These are phyloP conservation scores for Stictonetta naevosa DNA, from an alignment of 2,113 vertebrate species.

Conservation along the genomic window DNA sequence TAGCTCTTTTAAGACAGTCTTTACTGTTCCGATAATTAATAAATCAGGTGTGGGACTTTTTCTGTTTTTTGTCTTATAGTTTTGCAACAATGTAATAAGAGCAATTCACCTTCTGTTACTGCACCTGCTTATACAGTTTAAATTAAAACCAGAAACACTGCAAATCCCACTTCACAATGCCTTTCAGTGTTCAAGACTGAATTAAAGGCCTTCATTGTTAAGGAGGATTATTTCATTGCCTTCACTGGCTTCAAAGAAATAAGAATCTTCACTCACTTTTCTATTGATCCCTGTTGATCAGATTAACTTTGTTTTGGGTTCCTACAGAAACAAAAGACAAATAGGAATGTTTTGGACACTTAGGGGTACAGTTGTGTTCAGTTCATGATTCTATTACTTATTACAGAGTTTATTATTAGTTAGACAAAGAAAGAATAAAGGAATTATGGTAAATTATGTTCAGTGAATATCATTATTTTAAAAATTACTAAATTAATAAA, in stretches of 20 bases:
- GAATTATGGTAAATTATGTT: slow-evolving; percentile 73
- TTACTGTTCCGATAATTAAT: neutral
- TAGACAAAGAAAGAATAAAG: slow-evolving; percentile 70
- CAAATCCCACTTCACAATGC: slow-evolving; percentile 90
- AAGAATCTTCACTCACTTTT: slow-evolving; percentile 77
- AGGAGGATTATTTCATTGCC: slow-evolving; percentile 78
- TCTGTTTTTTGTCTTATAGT: slow-evolving; percentile 10
- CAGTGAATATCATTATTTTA: slow-evolving; percentile 72
- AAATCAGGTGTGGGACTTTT: neutral
- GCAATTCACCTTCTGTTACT: slow-evolving; percentile 79
- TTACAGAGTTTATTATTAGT: slow-evolving; percentile 64
- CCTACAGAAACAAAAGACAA: slow-evolving; percentile 78
- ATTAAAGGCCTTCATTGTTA: slow-evolving; percentile 84
- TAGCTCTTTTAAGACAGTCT: neutral
- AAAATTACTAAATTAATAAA: slow-evolving; percentile 74
- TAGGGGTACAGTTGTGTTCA: slow-evolving; percentile 65
- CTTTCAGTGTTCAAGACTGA: slow-evolving; percentile 76
- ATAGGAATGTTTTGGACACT: slow-evolving; percentile 75
- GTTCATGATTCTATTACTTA: slow-evolving; percentile 53
- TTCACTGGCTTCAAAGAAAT: slow-evolving; percentile 80
- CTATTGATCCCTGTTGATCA: slow-evolving; percentile 80
- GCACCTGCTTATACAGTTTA: slow-evolving; percentile 89
- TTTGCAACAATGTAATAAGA: slow-evolving; percentile 74
- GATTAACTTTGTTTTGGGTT: slow-evolving; percentile 84
- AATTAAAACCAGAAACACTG: slow-evolving; percentile 89